These are phyloP conservation scores for Frieseomelitta varia DNA, from an alignment of 1,140 invertebrate species.

Conservation along the genomic window DNA sequence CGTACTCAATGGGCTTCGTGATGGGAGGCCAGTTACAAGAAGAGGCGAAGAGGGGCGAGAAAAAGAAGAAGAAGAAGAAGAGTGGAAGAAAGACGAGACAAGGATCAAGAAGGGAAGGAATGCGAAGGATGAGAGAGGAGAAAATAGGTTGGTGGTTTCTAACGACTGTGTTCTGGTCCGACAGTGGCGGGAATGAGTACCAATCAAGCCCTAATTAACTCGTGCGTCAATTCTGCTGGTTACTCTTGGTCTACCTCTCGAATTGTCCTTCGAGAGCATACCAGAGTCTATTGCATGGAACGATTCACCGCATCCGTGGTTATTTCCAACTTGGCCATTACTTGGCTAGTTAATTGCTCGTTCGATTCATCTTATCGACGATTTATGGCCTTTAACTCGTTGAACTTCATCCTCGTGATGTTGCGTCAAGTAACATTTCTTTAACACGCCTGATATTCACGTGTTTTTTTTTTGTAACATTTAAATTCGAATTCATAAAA, in stretches of 20 bases:
- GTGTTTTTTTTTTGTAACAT: no score
- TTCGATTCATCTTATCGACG: conserved; percentile 8
- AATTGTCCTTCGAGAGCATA: conserved; percentile 16
- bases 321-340: conserved; percentile 2
- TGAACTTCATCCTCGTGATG: no score
- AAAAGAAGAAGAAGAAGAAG: conserved; percentile 17
- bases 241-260: conserved; percentile 47
- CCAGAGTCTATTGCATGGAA: conserved; percentile 32
- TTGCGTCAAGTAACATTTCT: no score
- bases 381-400: no score
- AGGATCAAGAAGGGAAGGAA: background rate
- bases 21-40: conserved; percentile 28
- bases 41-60: conserved; percentile 5
- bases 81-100: conserved; percentile 9
- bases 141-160: conserved; percentile 24
- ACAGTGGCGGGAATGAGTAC: conserved; percentile 54
- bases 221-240: conserved; percentile 56
- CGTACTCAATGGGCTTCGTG: conserved; percentile 14
- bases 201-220: conserved; percentile 78
- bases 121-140: background rate
- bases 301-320: conserved; percentile 3
- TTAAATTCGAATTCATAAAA: no score
- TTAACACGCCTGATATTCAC: no score
- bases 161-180: background rate
- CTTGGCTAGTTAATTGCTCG: conserved; percentile 4